Conservation (phyloP, 35 echinoderm and acorn worm genomes). For the Apostichopus parvimensis region DNA sequence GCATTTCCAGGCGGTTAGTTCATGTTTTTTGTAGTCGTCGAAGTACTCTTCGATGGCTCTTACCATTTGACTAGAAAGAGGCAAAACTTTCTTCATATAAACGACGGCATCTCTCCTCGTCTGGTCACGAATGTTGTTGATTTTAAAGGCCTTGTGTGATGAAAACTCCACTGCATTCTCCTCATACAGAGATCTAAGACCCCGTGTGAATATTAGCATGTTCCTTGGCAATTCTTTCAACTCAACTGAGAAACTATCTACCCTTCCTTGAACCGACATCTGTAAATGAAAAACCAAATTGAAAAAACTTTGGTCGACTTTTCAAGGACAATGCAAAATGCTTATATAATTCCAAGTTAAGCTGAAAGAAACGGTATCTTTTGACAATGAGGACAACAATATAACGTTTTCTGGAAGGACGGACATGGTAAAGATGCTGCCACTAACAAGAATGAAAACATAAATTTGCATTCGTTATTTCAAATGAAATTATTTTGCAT, state of each 20-base stretch:
- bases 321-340: too few relatives aligned
- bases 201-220: conserved; percentile 6
- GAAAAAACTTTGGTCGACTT: too few relatives aligned
- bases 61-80: conserved; percentile 3
- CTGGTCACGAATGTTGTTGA: conserved; percentile 25
- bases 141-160: not conserved
- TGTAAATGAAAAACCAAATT: not conserved
- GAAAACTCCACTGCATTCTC: not conserved
- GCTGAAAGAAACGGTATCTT: too few relatives aligned
- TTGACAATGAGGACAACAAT: too few relatives aligned
- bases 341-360: too few relatives aligned
- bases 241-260: not conserved
- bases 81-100: conserved; percentile 34
- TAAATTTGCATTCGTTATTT: too few relatives aligned
- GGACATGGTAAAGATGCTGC: too few relatives aligned
- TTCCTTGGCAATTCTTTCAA: not conserved
- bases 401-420: too few relatives aligned
- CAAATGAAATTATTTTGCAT: too few relatives aligned
- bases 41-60: conserved; percentile 27
- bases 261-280: not conserved
- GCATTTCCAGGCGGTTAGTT: conserved; percentile 15
- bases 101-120: conserved; percentile 36
- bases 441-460: too few relatives aligned
- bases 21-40: conserved; percentile 9
- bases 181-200: conserved; percentile 40